Evolutionary conservation across 1,140 invertebrate genomes (phyloP), one percentile per base, ranked within the genome.

Genomic region (Harpegnathos saltator): DNA sequence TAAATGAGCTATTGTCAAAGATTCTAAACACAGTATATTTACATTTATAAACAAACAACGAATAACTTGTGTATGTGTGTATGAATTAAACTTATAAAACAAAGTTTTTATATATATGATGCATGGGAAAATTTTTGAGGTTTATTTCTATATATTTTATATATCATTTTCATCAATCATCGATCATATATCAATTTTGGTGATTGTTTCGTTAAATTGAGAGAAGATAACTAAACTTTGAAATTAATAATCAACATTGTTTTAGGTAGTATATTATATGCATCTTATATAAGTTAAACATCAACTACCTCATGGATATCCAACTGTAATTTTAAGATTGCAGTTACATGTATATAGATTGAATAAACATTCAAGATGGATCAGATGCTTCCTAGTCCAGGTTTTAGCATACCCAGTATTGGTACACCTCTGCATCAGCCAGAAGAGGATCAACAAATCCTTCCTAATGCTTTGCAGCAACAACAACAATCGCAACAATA

Each of bases 301-400:
- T 1, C 19, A 22, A 59, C 11, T 29, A 9, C 2, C 29, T 75
- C 1, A 15, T 26, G 22, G 17, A 62, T 14, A 75, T 63, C 22
- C 24, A n/a, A 63, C 7, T 15, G 22, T 75, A 75, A 75, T 24
- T 38, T 75, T 38, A 19, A 50, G n/a, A 19, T 62, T 26, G n/a
- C 22, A 24, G 1, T 22, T 1, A 2, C 44, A 61, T 12, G n/a
- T 15, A 19, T 26, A 19, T 3, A 33, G 7, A 58, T 69, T 83
- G 19, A 56, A 33, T 61, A 86, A 54, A 62, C 58, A 3, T 19
- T 3, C 73, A 91, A 92, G 69, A 98, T 97, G 97, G 97, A 98
- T 96, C 97, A 98, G 94, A 98, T 98, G 97, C 94, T 98, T 84
- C 97, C 97, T 17, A 98, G 97, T 95, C 98, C 98, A 2, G 97